These are phyloP conservation scores for Heterodera filipjevi DNA, from an alignment of 2,888 invertebrate genomes.

Conservation along the genomic window DNA sequence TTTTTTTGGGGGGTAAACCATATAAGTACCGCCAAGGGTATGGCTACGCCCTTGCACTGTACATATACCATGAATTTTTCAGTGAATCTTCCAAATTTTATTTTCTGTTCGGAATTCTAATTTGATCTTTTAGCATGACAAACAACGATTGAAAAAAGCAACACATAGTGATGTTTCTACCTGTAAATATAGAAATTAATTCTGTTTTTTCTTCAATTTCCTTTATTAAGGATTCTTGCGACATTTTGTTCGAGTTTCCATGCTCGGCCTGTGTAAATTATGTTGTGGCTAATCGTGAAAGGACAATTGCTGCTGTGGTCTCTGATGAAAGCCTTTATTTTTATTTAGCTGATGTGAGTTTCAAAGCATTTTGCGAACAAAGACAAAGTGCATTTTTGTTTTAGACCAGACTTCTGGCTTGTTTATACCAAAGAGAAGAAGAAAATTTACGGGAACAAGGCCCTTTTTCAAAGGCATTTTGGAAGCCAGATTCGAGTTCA, in stretches of 20 bases:
- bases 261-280: conserved; percentile 41
- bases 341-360: conserved; percentile 56
- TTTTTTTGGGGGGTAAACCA: too few relatives aligned
- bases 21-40: too few relatives aligned
- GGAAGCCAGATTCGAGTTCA: conserved; percentile 57
- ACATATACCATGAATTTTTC: too few relatives aligned
- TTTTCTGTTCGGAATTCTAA: background rate
- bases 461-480: conserved; percentile 48
- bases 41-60: too few relatives aligned
- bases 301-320: conserved; percentile 52
- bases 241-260: conserved; percentile 41
- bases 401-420: conserved; percentile 31
- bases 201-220: conserved; percentile 4
- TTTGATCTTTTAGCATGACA: background rate
- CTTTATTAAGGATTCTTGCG: conserved; percentile 48
- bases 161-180: conserved; percentile 41
- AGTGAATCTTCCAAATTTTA: too few relatives aligned
- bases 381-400: background rate
- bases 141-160: background rate
- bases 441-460: conserved; percentile 54
- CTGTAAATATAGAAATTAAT: conserved; percentile 34
- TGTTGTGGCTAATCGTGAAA: conserved; percentile 58
- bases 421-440: conserved; percentile 47
- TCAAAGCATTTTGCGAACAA: too few relatives aligned
- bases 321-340: conserved; percentile 51